Conservation (phyloP, 2,888 invertebrate species). For the Ethmia dodecea region DNA sequence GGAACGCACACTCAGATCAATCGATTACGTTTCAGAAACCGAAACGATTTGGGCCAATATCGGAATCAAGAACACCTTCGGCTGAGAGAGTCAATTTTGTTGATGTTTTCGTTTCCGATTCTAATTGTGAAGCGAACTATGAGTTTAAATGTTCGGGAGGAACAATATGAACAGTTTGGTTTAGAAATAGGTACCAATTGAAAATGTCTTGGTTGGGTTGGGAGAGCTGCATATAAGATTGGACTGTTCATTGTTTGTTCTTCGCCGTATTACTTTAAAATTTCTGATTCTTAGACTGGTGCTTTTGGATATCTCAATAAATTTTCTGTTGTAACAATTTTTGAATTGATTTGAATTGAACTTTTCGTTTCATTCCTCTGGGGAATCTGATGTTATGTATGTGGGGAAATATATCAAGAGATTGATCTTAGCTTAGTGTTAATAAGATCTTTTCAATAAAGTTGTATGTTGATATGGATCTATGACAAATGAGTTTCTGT, state of each 20-base stretch:
- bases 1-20: constrained; percentile 77
- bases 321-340: constrained; percentile 37
- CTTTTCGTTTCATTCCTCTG: constrained; percentile 77
- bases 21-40: constrained; percentile 70
- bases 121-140: constrained; percentile 16
- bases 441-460: constrained; percentile 63
- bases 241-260: constrained; percentile 28
- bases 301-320: constrained; percentile 70
- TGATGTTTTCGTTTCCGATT: constrained; percentile 32
- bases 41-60: constrained; percentile 30
- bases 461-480: too few species aligned
- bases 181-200: too few species aligned
- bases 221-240: too few species aligned
- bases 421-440: constrained; percentile 66
- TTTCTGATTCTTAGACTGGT: constrained; percentile 55
- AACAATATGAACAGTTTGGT: too few species aligned
- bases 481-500: too few species aligned
- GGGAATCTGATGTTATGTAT: constrained; percentile 60
- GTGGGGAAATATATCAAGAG: constrained; percentile 46
- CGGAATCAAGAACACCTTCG: constrained; percentile 48
- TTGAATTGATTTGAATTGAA: constrained; percentile 46
- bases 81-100: constrained; percentile 21
- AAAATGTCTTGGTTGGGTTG: constrained; percentile 2
- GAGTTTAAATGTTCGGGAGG: constrained; percentile 21
- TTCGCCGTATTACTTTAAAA: constrained; percentile 30